These are phyloP conservation scores for Eurystomus gularis DNA, from an alignment of 2,113 vertebrate species.

Conservation along the genomic window DNA sequence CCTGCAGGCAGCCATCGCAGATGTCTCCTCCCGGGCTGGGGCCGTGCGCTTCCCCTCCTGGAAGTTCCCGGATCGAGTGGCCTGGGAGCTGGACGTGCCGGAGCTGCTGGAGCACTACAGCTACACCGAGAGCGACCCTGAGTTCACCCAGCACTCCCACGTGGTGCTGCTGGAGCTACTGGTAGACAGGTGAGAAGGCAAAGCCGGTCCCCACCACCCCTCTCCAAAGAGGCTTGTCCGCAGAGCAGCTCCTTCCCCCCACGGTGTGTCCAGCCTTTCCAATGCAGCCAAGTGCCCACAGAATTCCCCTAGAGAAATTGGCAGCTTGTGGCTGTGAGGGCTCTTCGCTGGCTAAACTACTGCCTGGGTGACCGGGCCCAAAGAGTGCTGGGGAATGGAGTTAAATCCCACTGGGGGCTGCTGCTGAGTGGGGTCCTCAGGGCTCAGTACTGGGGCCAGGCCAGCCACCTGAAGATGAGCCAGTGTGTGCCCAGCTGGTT, in stretches of 20 bases:
- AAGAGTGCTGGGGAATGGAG: background rate
- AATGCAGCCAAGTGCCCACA: background rate
- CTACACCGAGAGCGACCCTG: constrained; percentile 78
- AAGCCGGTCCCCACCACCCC: too few species aligned
- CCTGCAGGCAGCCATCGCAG: constrained; percentile 84
- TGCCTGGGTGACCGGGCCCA: background rate
- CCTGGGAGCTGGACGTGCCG: constrained; percentile 86
- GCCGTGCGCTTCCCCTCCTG: constrained; percentile 84
- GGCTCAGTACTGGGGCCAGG: background rate
- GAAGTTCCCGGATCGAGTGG: constrained; percentile 90
- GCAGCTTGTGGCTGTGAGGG: background rate
- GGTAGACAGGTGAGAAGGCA: constrained; percentile 87
- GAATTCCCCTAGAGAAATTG: background rate
- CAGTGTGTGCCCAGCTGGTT: background rate
- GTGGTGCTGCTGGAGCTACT: constrained; percentile 88
- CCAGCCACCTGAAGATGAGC: background rate
- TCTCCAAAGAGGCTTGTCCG: background rate
- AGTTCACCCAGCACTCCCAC: constrained; percentile 87
- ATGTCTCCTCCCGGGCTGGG: constrained; percentile 84
- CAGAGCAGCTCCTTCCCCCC: fast-evolving
- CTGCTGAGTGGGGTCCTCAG: background rate
- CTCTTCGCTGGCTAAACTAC: background rate
- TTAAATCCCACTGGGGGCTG: background rate
- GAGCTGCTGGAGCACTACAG: constrained; percentile 84
- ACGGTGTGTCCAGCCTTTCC: fast-evolving